These are phyloP conservation scores for Reticulitermes lucifugus DNA, from an alignment of 2,888 invertebrate species.

Conservation along the genomic window DNA sequence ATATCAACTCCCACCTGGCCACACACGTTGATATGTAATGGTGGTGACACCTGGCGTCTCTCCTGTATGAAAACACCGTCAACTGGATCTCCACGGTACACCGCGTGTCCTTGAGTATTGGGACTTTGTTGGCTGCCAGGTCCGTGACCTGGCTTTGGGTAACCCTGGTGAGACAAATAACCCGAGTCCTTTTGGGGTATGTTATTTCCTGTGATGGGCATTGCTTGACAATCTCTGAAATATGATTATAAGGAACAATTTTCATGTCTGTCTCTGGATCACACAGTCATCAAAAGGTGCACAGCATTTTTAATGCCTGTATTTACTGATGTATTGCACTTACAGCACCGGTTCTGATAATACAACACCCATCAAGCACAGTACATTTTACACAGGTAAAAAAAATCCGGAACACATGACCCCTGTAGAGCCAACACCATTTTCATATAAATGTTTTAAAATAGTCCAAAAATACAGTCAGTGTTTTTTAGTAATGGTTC, in stretches of 20 bases:
- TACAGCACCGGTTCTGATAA: too few relatives aligned
- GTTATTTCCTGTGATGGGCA: conserved; percentile 46
- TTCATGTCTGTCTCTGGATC: too few relatives aligned
- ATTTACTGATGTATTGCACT: too few relatives aligned
- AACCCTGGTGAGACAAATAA: conserved; percentile 50
- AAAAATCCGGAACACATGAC: too few relatives aligned
- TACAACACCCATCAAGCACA: too few relatives aligned
- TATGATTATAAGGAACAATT: neutral
- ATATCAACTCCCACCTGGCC: conserved; percentile 58
- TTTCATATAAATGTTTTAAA: too few relatives aligned
- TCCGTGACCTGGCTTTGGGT: conserved; percentile 50
- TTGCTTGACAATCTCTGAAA: conserved; percentile 53
- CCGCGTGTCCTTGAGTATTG: conserved; percentile 38
- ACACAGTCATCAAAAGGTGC: too few relatives aligned
- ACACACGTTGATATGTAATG: conserved; percentile 69
- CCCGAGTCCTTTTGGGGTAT: conserved; percentile 51
- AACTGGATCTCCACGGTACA: conserved; percentile 45
- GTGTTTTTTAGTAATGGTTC: too few relatives aligned
- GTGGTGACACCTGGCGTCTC: conserved; percentile 66
- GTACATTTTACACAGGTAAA: too few relatives aligned
- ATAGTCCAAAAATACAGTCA: too few relatives aligned
- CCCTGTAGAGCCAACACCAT: too few relatives aligned
- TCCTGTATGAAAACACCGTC: conserved; percentile 56
- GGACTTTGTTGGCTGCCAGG: conserved; percentile 49
- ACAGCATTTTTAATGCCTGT: too few relatives aligned